Evolutionary conservation across 2,888 invertebrate genomes (phyloP), one percentile per base, ranked within the genome.

Genomic region (Drosophila affinis): DNA sequence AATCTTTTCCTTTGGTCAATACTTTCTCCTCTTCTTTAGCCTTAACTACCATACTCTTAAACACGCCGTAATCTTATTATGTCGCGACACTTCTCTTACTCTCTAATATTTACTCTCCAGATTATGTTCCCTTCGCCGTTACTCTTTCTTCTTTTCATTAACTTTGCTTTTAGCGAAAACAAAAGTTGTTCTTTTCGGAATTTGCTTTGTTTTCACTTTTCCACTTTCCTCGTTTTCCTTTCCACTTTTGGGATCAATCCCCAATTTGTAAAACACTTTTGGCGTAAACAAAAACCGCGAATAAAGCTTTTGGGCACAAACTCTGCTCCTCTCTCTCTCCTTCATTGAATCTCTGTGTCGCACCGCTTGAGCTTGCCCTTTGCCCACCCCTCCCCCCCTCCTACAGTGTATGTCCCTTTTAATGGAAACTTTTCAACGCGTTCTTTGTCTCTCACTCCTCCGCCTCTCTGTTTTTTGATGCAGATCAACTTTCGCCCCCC

Each of bases 231-330:
- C n/a, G 49, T 27, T 54, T 68, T 45, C 32, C 64, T 62, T 67
- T 55, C 45, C 54, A 18, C 34, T 55, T 72, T 70, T 44, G 51
- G 32, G 32, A 71, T 69, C 68, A 69, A 69, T 71, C 71, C 39
- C n/a, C 71, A 69, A 59, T 69, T 71, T 53, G 71, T 47, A 48
- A 59, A 69, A 71, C 68, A 69, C 71, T 69, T 70, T 59, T 32
- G 52, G 59, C 52, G 60, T 34, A 71, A 71, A 49, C 59, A 59
- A 53, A 39, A 71, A 48, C 71, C 71, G 53, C 71, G 56, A 67
- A 45, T 67, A 67, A 68, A 68, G 65, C 65, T 68, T 12, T 45
- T 27, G 34, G 56, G 65, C 65, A 39, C 12, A 67, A 67, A 55
- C 9, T 1, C n/a, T n/a, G 4, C 14, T 27, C n/a, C n/a, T n/a